Percentiles rank a stretch among this genome's conserved stretches.
These are phyloP conservation scores for Tetrax tetrax DNA, from an alignment of 2,113 vertebrate genomes.

Conservation along the genomic window DNA sequence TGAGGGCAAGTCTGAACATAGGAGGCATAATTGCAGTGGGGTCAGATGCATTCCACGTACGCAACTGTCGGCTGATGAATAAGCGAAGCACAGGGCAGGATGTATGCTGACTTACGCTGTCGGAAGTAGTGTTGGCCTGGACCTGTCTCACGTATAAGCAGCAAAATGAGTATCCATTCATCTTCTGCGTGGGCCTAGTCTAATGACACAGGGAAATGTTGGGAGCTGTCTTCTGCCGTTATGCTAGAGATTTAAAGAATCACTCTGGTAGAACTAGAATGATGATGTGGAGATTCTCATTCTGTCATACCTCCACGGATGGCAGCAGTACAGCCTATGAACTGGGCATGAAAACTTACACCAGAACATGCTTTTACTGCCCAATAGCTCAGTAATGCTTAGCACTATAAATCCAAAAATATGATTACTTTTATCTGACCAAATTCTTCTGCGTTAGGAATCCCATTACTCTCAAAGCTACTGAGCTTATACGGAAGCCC, in stretches of 20 bases:
- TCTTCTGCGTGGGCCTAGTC: accelerated
- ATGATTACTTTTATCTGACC: background rate
- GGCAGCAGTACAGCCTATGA: accelerated
- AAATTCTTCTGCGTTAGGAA: background rate
- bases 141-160: background rate
- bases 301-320: accelerated
- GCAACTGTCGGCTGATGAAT: background rate
- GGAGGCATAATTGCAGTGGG: background rate
- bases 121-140: accelerated
- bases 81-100: background rate
- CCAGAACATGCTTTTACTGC: background rate
- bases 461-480: background rate
- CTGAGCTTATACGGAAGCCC: background rate
- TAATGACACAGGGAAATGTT: accelerated
- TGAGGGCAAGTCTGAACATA: background rate
- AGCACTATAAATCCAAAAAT: background rate
- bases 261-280: accelerated
- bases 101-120: accelerated
- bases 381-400: background rate
- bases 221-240: background rate
- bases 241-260: background rate
- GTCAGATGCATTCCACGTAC: background rate
- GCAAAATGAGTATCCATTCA: background rate
- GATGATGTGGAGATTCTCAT: accelerated
- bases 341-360: background rate